Evolutionary conservation across 2,797 vertebrate genomes (phyloP).

Genomic region (Micrastur ruficollis): DNA sequence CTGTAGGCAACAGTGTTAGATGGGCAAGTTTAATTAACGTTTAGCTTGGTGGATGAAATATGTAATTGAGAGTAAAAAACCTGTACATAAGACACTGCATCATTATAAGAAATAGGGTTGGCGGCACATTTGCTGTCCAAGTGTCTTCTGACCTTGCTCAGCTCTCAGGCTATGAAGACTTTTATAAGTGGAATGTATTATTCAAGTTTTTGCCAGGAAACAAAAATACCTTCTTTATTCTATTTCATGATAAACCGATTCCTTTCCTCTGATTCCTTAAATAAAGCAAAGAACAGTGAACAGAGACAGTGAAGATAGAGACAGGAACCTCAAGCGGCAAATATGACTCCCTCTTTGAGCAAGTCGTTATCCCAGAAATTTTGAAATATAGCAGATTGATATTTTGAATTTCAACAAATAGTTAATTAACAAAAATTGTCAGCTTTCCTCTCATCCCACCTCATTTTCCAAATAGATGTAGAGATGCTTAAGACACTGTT

Average conservation of each 20-base stretch:
- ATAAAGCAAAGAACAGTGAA: not conserved
- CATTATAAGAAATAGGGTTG: not conserved
- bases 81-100: not conserved
- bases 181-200: not conserved
- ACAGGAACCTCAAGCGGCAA: not conserved
- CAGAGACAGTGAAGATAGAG: not conserved
- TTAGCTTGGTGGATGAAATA: not conserved
- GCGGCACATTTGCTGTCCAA: not conserved
- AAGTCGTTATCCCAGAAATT: not conserved
- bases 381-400: not conserved
- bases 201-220: not conserved
- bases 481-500: not conserved
- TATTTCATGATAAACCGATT: not conserved
- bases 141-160: not conserved
- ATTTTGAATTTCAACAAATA: not conserved
- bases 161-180: not conserved
- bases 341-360: not conserved
- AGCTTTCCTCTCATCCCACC: not conserved
- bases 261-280: not conserved
- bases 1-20: not conserved
- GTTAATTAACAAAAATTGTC: not conserved
- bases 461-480: not conserved
- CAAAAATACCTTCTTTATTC: not conserved
- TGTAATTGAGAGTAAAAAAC: not conserved
- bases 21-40: not conserved